Evolutionary conservation across 2,888 invertebrate genomes (phyloP).

Genomic region (Pollenia labialis): DNA sequence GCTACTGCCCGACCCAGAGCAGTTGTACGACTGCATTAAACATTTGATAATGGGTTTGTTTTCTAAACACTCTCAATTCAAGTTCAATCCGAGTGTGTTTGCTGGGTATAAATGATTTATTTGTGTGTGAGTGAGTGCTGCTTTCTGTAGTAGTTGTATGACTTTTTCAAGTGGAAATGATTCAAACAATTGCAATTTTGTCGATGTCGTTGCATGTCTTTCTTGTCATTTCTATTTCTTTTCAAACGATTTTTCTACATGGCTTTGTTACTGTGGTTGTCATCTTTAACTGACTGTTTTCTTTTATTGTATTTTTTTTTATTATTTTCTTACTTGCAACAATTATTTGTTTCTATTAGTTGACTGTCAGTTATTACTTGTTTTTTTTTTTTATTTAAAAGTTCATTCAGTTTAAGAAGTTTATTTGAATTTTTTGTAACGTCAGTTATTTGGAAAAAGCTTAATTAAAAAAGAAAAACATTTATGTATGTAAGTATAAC

Average conservation of each 20-base stretch:
- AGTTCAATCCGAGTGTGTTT: too few species aligned
- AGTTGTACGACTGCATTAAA: too few species aligned
- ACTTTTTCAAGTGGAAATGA: slow-evolving; percentile 82
- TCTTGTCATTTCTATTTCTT: slow-evolving; percentile 17
- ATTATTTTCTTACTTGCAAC: slow-evolving; percentile 30
- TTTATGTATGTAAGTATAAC: background rate
- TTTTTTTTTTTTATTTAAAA: slow-evolving; percentile 33
- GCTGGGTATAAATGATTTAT: background rate
- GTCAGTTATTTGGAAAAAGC: background rate
- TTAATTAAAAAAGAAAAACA: slow-evolving; percentile 25
- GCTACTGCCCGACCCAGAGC: too few species aligned
- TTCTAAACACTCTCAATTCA: too few species aligned
- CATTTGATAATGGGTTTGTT: too few species aligned
- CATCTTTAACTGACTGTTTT: slow-evolving; percentile 19
- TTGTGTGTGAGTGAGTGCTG: background rate
- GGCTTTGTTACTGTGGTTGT: slow-evolving; percentile 32
- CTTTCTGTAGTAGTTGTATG: slow-evolving; percentile 39
- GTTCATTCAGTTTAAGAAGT: slow-evolving; percentile 17
- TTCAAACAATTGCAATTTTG: slow-evolving; percentile 78
- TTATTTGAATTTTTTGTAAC: background rate
- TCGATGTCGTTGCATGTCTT: slow-evolving; percentile 57
- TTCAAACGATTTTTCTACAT: slow-evolving; percentile 7
- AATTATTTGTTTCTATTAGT: slow-evolving; percentile 36
- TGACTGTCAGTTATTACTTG: slow-evolving; percentile 43
- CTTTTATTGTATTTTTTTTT: background rate